Base-by-base conservation (phyloP, 2,797 vertebrate genomes). In the Cygnus olor region DNA sequence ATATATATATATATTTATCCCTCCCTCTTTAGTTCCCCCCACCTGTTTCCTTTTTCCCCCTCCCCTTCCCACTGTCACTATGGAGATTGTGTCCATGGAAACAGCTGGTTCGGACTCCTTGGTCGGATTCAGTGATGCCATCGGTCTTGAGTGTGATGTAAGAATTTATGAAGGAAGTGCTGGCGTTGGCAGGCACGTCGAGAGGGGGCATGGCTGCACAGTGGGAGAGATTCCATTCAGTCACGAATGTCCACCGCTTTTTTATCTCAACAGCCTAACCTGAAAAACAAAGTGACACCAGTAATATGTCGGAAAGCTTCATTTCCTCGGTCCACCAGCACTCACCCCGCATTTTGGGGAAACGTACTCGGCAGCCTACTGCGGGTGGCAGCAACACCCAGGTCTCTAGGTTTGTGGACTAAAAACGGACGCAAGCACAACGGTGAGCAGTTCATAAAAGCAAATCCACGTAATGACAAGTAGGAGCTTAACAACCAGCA, bases 81-180 rank as follows among this genome's bases (percentile, higher is more conserved):
- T 98, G 98, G 98, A 98, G 98, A 98, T 96, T 97, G 97, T 98
- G 97, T 98, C 98, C 98, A 98, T 98, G 98, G 98, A 98, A 98
- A 98, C 97, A 98, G 98, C 98, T 98, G 97, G 97, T 97, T 97
- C 98, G 97, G 96, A 97, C 97, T 94, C 98, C 98, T 98, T 96
- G 97, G 97, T 97, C 97, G 97, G 97, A 96, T 98, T 95, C 98
- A 95, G 97, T 94, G 98, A 97, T 97, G 97, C 97, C 97, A 93
- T 96, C 90, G 78, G 93, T 96, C 97, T 97, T 96, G 96, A 95
- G 96, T 97, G 97, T 97, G 98, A 98, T 98, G 97, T 96, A 97
- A 95, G 97, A 97, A 94, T 95, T 96, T 65, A 96, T 98, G 98
- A 97, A 97, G 97, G 98, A 98, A 97, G 98, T 97, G 98, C 98